Evolutionary conservation across 2,113 vertebrate species (phyloP).

Genomic region (Tenebrosternarchus preto): DNA sequence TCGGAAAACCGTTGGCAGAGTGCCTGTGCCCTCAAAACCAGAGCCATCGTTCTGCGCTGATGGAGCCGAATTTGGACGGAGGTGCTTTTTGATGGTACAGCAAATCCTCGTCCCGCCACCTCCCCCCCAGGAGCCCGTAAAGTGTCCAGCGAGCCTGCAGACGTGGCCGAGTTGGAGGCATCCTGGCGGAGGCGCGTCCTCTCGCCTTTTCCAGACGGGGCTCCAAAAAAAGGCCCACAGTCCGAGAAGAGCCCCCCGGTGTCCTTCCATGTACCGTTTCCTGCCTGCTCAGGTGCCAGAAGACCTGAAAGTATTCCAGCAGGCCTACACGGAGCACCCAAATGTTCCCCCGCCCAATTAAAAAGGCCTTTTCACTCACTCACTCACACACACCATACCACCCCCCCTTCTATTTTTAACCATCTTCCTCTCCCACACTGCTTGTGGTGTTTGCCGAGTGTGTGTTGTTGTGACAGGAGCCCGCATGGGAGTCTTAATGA

Average conservation of each 20-base stretch:
- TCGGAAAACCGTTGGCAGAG: conserved; percentile 1
- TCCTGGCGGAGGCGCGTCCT: conserved; percentile 50
- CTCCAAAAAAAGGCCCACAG: conserved; percentile 33
- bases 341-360: conserved; percentile 25
- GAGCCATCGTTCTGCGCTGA: too few species aligned
- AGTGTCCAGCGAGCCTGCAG: conserved; percentile 55
- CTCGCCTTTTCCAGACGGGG: conserved; percentile 59
- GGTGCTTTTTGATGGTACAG: not conserved
- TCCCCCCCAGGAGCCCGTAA: conserved; percentile 1
- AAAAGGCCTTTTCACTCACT: too few species aligned
- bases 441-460: conserved; percentile 61
- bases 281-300: conserved; percentile 48
- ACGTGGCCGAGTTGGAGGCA: conserved; percentile 57
- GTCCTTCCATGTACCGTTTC: conserved; percentile 57
- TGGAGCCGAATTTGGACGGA: too few species aligned
- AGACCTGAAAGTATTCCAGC: conserved; percentile 43
- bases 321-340: conserved; percentile 27
- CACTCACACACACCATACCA: too few species aligned
- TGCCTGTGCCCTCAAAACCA: not conserved
- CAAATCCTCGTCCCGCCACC: too few species aligned
- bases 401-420: conserved; percentile 65
- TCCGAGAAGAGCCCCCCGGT: conserved; percentile 54
- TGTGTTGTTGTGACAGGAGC: conserved; percentile 69
- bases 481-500: conserved; percentile 72
- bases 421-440: conserved; percentile 52